phyloP scores from a whole-genome alignment of 92 coral and sea anemone species.

The Palythoa heliodiscus region DNA sequence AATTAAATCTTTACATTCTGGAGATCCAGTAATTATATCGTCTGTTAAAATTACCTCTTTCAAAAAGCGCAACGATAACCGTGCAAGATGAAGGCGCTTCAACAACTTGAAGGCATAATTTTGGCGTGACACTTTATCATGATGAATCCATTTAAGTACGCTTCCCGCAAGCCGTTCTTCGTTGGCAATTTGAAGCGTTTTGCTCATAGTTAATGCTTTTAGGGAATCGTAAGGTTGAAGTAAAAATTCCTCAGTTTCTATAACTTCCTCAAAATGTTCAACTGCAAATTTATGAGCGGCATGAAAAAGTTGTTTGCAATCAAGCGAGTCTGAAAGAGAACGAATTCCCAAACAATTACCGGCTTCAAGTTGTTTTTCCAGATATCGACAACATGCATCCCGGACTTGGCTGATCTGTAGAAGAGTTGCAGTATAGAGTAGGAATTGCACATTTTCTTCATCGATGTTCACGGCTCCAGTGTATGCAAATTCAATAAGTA shows the following conservation, averaged over 20 bases:
- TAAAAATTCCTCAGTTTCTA: conserved; percentile 74
- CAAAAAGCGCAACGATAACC: conserved; percentile 44
- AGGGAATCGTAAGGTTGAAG: conserved; percentile 75
- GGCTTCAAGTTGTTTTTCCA: conserved; percentile 56
- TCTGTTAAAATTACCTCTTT: conserved; percentile 46
- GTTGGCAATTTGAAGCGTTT: conserved; percentile 55
- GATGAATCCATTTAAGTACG: conserved; percentile 65
- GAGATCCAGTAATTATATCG: conserved; percentile 42
- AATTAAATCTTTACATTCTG: conserved; percentile 58
- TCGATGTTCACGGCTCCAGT: conserved; percentile 61
- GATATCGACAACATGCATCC: conserved; percentile 71
- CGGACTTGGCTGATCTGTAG: conserved; percentile 63
- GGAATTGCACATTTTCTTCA: conserved; percentile 68
- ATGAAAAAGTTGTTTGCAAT: conserved; percentile 69
- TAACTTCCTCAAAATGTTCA: conserved; percentile 65
- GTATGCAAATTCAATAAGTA: conserved; percentile 63
- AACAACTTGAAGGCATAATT: conserved; percentile 44
- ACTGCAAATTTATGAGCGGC: conserved; percentile 62
- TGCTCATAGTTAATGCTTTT: conserved; percentile 50
- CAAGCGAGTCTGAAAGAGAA: conserved; percentile 71
- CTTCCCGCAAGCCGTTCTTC: conserved; percentile 62
- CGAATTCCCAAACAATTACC: conserved; percentile 83
- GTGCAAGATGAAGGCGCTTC: conserved; percentile 57
- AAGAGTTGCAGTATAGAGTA: conserved; percentile 69
- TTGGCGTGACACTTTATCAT: conserved; percentile 46